Base-by-base conservation (phyloP, 1,140 invertebrate genomes). In the Camponotus floridanus region DNA sequence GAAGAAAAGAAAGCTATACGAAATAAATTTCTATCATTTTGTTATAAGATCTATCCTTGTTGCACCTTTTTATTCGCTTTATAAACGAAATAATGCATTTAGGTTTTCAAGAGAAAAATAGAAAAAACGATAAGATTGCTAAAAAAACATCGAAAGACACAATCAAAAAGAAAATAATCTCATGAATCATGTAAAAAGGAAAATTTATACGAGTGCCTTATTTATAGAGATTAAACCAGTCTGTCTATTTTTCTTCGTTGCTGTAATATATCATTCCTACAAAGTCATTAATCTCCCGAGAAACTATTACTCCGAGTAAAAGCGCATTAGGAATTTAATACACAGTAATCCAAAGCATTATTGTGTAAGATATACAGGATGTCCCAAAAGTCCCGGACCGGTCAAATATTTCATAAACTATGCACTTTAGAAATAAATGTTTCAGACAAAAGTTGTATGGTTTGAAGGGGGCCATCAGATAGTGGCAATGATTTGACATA, bases 221-320 rank as follows among this genome's bases (percentile, higher is more conserved):
- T 81, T 81, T 73, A 73, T 71, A 81, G 21, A 42, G 51, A 59
- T 59, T 59, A 71, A 71, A 71, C 5, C 33, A 73, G 36, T 4
- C 7, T 81, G 7, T 68, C 67, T 67, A 80, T 71, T 71, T 71
- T 36, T 81, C 65, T 81, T 71, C 11, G 2, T 15, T 4, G 26
- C 18, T 33, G 39, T 31, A 45, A 59, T 73, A 73, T 59, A 61
- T 81, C 13, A 73, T 73, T 81, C 71, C 21, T 57, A 18, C 51
- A 33, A 71, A 81, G 15, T 71, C 48, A 71, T 45, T 71, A 71
- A 18, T 71, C 33, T 42, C 6, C 36, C 1, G 18, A 71, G 36
- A 55, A 61, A 57, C 21, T 26, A 81, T 71, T 59, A 71, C 2
- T 73, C 33, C 1, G 13, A 57, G 31, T 45, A 31, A 9, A 5